Base-by-base conservation (phyloP, 2,113 vertebrate species). In the Cranoglanis bouderius region DNA sequence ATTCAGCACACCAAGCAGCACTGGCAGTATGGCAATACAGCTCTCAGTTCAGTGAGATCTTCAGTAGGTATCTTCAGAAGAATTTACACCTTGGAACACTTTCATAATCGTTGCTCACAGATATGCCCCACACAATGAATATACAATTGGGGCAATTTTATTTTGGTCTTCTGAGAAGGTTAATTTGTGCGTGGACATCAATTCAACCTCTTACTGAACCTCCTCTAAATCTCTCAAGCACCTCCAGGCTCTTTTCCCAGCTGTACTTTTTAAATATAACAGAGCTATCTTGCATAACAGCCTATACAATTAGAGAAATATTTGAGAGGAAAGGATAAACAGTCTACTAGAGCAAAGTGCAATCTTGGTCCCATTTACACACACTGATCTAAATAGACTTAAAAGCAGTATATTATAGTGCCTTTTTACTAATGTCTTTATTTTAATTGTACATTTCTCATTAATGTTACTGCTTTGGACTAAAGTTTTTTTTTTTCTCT, bases 291-390 rank as follows among this genome's bases (percentile, higher is more conserved):
- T 87, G 75, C 86, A 63, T 38, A 82, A 88, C 80, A 83, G 35
- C 38, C 49, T 72, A 70, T 82, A 82, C 61, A 51, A 29, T 72
- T 63, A 70, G 63, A 72, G 51, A 55, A 88, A 81, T 35, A 57
- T 88, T 80, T 82, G 35, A 88, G 63, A 67, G 16, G 51, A 40
- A 88, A 88, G 49, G 24, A 82, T 57, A 88, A 83, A 88, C 65
- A 74, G 51, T 88, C 49, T 65, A 55, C 61, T 82, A 83, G 63
- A 82, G 63, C 78, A 82, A 82, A 88, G 80, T 83, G 87, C 80
- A 88, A 57, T 32, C 10, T 9, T 59, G 87, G 18, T 57, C 65
- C 32, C 9, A 46, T 74, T 67, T 88, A 74, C 51, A 72, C 35
- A 59, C 65, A 83, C 1, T 59, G 87, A 43, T 55, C 81, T 82